These are phyloP conservation scores for Ceuthmochares aereus DNA, from an alignment of 2,113 vertebrate genomes.

Conservation along the genomic window DNA sequence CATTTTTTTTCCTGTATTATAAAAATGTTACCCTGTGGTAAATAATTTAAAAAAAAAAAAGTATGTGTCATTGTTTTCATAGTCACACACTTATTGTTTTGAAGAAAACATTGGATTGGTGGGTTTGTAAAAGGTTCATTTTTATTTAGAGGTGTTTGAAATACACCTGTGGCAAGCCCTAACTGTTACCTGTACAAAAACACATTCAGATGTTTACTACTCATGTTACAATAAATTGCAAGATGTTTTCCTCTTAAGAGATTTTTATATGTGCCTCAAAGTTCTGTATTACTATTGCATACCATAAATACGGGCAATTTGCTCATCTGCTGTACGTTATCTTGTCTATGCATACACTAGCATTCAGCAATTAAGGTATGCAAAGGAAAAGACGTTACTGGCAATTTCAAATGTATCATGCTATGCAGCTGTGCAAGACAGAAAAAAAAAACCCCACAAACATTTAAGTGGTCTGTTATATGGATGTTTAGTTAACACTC, in stretches of 20 bases:
- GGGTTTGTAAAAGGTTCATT: slow-evolving; percentile 37
- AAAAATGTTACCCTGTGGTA: slow-evolving; percentile 62
- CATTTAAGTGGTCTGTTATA: not conserved
- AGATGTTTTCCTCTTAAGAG: slow-evolving; percentile 26
- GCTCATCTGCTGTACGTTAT: not conserved
- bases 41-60: slow-evolving; percentile 51
- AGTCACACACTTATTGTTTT: slow-evolving; percentile 42
- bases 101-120: slow-evolving; percentile 8
- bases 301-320: not conserved
- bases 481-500: not conserved
- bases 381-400: not conserved
- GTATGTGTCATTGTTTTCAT: slow-evolving; percentile 59
- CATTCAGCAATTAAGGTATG: not conserved
- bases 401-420: not conserved
- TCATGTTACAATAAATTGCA: slow-evolving; percentile 41
- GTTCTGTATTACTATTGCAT: not conserved
- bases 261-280: not conserved
- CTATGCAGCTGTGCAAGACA: not conserved
- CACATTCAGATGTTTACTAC: slow-evolving; percentile 62
- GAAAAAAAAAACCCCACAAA: too few species aligned
- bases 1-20: slow-evolving; percentile 65
- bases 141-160: slow-evolving; percentile 42
- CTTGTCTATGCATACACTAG: not conserved
- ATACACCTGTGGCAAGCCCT: slow-evolving; percentile 22
- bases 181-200: slow-evolving; percentile 51